phyloP scores from a whole-genome alignment of 2,888 invertebrate species.

The Cantharis flavilabris region DNA sequence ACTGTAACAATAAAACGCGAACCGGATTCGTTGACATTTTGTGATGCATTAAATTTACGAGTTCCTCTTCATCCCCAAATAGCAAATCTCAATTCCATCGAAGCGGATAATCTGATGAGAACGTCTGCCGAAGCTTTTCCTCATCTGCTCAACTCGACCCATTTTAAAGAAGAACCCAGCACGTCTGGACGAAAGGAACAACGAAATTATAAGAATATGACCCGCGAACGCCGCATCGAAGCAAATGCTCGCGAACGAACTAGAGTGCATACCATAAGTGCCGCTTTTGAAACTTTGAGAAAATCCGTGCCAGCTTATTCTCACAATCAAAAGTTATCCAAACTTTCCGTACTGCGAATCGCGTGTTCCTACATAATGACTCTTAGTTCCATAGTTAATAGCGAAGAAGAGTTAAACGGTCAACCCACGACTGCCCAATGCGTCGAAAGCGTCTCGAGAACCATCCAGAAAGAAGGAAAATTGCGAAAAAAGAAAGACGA shows the following conservation, averaged over 20 bases:
- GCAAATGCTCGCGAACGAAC: slow-evolving; percentile 93
- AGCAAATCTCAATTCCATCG: slow-evolving; percentile 37
- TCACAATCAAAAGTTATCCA: slow-evolving; percentile 91
- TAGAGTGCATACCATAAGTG: slow-evolving; percentile 93
- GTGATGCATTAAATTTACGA: slow-evolving; percentile 45
- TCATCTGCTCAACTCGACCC: slow-evolving; percentile 9
- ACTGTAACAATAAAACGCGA: slow-evolving; percentile 13
- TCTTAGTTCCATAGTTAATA: slow-evolving; percentile 74
- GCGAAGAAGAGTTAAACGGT: slow-evolving; percentile 58
- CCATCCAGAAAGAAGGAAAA: slow-evolving; percentile 91
- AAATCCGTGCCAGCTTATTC: slow-evolving; percentile 87
- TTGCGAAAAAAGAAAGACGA: slow-evolving; percentile 85
- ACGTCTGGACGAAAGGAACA: slow-evolving; percentile 62
- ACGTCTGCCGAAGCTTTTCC: slow-evolving; percentile 48
- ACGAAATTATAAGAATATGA: slow-evolving; percentile 95
- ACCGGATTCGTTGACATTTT: slow-evolving; percentile 31
- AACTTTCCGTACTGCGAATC: slow-evolving; percentile 88
- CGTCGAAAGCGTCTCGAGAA: slow-evolving; percentile 86
- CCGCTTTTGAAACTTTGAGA: slow-evolving; percentile 89
- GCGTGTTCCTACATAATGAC: slow-evolving; percentile 93
- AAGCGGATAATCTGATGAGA: slow-evolving; percentile 46
- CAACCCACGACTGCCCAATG: slow-evolving; percentile 72
- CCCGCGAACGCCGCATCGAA: slow-evolving; percentile 87
- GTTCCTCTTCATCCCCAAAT: slow-evolving; percentile 48
- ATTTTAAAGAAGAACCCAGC: neutral